A percentile compares a stretch with the other conserved stretches of the same genome.
Conservation (phyloP, 1,140 invertebrate species). For the Sycophaga agraensis region DNA sequence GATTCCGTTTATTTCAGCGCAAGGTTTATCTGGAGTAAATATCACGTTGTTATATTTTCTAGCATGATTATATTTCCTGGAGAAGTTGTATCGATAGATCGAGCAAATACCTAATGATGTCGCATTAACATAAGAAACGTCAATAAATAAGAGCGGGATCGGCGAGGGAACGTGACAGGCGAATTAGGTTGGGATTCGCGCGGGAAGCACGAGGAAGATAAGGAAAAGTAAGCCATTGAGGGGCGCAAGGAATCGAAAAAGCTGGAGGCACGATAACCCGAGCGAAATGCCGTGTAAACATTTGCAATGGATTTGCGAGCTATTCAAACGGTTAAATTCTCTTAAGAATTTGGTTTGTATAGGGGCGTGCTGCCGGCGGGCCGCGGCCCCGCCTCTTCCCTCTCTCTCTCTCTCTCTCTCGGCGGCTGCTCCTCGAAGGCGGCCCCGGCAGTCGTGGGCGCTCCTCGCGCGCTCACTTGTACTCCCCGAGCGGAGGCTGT, state of each 20-base stretch:
- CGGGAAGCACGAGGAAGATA: conserved; percentile 2
- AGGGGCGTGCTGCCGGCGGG: conserved; percentile 45
- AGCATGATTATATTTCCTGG: too few species aligned
- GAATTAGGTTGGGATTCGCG: conserved; percentile 21
- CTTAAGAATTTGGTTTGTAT: conserved; percentile 60
- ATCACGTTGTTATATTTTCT: too few species aligned
- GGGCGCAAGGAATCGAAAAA: background rate
- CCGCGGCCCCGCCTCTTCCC: conserved; percentile 19
- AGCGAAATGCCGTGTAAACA: conserved; percentile 57
- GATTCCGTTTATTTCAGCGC: too few species aligned
- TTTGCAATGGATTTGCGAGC: conserved; percentile 60
- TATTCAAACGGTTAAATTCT: conserved; percentile 62
- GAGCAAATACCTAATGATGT: too few species aligned
- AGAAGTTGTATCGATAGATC: too few species aligned
- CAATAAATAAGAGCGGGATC: background rate
- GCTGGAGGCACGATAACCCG: conserved; percentile 39
- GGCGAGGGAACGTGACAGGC: conserved; percentile 14
- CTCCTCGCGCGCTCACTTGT: conserved; percentile 27
- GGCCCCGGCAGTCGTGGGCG: conserved; percentile 11
- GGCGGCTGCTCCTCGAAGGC: background rate
- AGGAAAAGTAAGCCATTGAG: background rate
- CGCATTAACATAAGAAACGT: too few species aligned
- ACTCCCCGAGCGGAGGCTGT: conserved; percentile 34
- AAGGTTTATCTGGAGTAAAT: too few species aligned
- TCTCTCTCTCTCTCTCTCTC: too few species aligned